phyloP scores from a whole-genome alignment of 2,113 vertebrate species.

The Colistium nudipinnis region DNA sequence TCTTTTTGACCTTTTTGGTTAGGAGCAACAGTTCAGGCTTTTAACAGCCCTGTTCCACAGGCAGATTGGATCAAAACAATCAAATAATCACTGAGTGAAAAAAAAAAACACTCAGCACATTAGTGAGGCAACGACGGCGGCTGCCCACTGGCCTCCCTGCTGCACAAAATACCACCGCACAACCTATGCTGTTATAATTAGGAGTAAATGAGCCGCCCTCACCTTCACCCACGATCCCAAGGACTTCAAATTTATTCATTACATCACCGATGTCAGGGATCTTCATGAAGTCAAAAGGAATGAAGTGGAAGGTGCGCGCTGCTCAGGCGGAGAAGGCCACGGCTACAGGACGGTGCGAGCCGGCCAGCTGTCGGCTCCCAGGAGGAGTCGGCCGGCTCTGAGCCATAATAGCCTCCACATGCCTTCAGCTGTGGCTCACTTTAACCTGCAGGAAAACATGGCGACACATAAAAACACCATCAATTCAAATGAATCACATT shows the following conservation, averaged over 20 bases:
- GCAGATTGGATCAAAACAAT: constrained; percentile 47
- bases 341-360: constrained; percentile 61
- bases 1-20: constrained; percentile 22
- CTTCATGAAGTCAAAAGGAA: constrained; percentile 97
- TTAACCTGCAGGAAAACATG: constrained; percentile 54
- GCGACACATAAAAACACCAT: constrained; percentile 5
- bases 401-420: constrained; percentile 63
- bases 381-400: constrained; percentile 27
- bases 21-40: constrained; percentile 17
- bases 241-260: constrained; percentile 99
- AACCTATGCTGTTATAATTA: neutral
- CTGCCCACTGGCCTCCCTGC: neutral
- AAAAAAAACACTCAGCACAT: constrained; percentile 24
- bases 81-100: constrained; percentile 37
- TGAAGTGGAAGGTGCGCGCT: constrained; percentile 61
- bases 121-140: too few relatives aligned
- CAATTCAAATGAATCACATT: too few relatives aligned
- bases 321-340: constrained; percentile 48
- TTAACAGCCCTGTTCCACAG: constrained; percentile 34
- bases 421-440: constrained; percentile 28
- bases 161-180: neutral
- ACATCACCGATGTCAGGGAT: constrained; percentile 98
- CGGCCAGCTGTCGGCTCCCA: constrained; percentile 54
- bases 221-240: constrained; percentile 99
- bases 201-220: constrained; percentile 66